Conservation (phyloP, 2,888 invertebrate genomes). For the Tricholauxania praeusta region DNA sequence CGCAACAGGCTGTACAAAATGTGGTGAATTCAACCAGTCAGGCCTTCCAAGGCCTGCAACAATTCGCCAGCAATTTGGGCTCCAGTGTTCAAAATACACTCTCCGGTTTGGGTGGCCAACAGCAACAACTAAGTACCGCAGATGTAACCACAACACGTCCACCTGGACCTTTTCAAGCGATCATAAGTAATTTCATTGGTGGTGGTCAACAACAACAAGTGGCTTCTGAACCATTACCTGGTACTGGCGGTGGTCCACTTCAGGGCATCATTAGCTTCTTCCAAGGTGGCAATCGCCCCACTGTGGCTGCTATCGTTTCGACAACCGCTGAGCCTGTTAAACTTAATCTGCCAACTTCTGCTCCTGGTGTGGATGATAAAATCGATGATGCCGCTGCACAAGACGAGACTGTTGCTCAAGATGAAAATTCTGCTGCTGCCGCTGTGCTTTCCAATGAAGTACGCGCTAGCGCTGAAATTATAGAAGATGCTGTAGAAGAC, state of each 20-base stretch:
- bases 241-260: constrained; percentile 52
- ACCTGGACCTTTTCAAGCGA: constrained; percentile 61
- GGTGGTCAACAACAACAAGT: constrained; percentile 51
- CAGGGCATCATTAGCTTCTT: constrained; percentile 63
- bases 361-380: constrained; percentile 43
- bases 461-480: constrained; percentile 56
- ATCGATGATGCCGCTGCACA: constrained; percentile 38
- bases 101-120: constrained; percentile 55
- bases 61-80: constrained; percentile 59
- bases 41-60: constrained; percentile 61
- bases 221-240: constrained; percentile 28
- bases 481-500: constrained; percentile 50
- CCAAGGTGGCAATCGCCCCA: constrained; percentile 62
- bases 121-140: constrained; percentile 41
- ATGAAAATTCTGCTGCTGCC: constrained; percentile 43
- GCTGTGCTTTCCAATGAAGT: constrained; percentile 53
- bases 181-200: constrained; percentile 60
- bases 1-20: constrained; percentile 55
- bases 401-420: constrained; percentile 43
- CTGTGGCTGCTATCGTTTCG: constrained; percentile 44
- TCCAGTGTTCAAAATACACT: constrained; percentile 60
- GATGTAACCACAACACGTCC: constrained; percentile 59
- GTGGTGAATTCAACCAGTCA: constrained; percentile 59
- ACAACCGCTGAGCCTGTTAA: constrained; percentile 21
- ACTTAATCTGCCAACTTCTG: constrained; percentile 5